These are phyloP conservation scores for Holothuria scabra DNA, from an alignment of 53 echinoderm and acorn worm species.

Conservation along the genomic window DNA sequence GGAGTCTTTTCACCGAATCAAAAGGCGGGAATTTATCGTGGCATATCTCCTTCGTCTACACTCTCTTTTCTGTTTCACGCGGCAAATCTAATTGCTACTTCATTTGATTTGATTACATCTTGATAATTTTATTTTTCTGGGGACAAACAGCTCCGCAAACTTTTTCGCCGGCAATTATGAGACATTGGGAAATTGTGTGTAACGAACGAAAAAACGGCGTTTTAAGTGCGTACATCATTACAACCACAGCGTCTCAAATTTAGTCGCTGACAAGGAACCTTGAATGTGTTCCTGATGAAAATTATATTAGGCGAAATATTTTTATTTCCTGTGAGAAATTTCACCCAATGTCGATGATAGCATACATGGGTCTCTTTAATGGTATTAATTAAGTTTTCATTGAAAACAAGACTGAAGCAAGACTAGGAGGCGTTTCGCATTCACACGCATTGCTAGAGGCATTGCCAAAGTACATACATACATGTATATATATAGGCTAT, in stretches of 20 bases:
- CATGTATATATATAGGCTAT: no score
- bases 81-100: conserved; percentile 23
- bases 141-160: conserved; percentile 23
- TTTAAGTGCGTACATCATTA: conserved; percentile 14
- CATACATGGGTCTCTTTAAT: background rate
- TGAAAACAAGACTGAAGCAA: background rate
- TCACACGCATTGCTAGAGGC: background rate
- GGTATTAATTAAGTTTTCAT: conserved; percentile 6
- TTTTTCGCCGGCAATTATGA: conserved; percentile 11
- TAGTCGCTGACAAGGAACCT: no score
- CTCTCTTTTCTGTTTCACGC: conserved; percentile 8
- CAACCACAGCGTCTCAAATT: no score
- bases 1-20: no score
- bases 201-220: no score
- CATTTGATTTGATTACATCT: conserved; percentile 40
- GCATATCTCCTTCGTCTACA: background rate
- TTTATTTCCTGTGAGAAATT: background rate
- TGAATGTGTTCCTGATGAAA: background rate
- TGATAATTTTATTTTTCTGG: conserved; percentile 39
- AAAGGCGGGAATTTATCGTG: background rate
- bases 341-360: background rate
- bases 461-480: no score
- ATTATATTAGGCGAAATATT: conserved; percentile 7
- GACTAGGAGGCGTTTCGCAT: background rate
- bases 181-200: conserved; percentile 26